phyloP scores from a whole-genome alignment of 2,797 vertebrate genomes.

The Characodon lateralis region DNA sequence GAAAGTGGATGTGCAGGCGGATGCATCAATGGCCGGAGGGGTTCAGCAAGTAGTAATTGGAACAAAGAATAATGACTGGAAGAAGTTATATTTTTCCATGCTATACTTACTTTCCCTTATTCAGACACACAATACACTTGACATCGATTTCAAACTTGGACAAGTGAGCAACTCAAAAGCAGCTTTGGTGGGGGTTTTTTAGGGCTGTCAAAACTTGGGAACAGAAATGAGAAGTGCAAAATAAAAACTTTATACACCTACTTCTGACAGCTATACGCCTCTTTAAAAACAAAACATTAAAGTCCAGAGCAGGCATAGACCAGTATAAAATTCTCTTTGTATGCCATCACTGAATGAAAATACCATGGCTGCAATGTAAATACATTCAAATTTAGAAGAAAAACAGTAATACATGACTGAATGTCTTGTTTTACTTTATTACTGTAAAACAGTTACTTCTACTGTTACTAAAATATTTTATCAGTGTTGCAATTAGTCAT shows the following conservation, averaged over 20 bases:
- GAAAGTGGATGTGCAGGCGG: not conserved
- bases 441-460: not conserved
- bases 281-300: no score
- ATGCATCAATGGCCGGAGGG: not conserved
- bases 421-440: not conserved
- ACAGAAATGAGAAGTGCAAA: not conserved
- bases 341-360: no score
- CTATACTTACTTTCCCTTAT: not conserved
- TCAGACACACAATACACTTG: not conserved
- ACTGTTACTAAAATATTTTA: not conserved
- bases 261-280: no score
- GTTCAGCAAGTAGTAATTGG: not conserved
- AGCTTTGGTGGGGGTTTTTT: not conserved
- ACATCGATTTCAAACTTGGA: not conserved
- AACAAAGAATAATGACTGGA: not conserved
- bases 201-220: not conserved
- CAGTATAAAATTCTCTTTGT: not conserved
- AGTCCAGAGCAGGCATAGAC: not conserved
- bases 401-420: not conserved
- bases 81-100: not conserved
- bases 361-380: not conserved
- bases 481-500: not conserved
- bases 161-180: not conserved
- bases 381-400: not conserved
- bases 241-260: no score